A percentile compares a stretch with the other conserved stretches of the same genome.
phyloP scores from a whole-genome alignment of 2,888 invertebrate species.

The Spilarctia lutea region DNA sequence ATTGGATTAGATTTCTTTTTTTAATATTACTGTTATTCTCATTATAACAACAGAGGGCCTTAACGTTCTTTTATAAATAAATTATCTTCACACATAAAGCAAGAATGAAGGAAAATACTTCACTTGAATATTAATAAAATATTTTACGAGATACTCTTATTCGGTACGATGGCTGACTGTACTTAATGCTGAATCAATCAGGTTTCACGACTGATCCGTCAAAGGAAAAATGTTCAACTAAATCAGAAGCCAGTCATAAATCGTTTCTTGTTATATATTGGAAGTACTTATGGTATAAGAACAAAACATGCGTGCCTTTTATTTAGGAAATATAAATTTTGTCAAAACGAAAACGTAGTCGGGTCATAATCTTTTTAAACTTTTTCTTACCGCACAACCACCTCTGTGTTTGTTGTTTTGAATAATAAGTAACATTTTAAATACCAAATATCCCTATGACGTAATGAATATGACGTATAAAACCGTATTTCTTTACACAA shows the following conservation, averaged over 20 bases:
- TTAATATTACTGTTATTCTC: no score
- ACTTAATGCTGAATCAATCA: not conserved
- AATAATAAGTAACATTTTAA: no score
- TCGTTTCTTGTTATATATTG: not conserved
- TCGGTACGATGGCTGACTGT: not conserved
- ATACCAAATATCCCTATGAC: no score
- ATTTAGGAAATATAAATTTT: not conserved
- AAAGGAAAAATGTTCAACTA: not conserved
- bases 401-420: no score
- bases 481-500: not conserved
- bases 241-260: constrained; percentile 1
- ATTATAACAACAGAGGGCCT: not conserved
- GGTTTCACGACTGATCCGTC: not conserved
- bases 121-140: not conserved
- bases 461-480: no score
- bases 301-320: not conserved
- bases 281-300: not conserved
- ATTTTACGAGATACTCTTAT: not conserved
- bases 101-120: not conserved
- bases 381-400: no score
- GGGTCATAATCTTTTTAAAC: no score
- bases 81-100: not conserved
- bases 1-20: no score
- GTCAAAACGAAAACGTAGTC: no score
- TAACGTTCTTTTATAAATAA: not conserved